phyloP scores from a whole-genome alignment of 2,113 vertebrate species.

The Pseudopipra pipra region DNA sequence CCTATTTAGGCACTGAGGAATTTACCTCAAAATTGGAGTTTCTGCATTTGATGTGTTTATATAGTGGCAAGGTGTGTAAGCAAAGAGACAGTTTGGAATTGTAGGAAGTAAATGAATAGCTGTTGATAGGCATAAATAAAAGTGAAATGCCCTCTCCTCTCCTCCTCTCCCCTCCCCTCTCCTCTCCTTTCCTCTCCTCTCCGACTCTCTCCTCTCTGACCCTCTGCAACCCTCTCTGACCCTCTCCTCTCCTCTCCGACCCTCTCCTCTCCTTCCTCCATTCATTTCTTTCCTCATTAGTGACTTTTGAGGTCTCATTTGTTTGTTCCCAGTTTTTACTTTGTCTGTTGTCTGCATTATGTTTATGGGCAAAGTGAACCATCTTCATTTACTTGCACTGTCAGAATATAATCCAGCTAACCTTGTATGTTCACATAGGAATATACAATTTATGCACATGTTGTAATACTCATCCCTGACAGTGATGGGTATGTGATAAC shows the following conservation, averaged over 20 bases:
- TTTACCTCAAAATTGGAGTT: background rate
- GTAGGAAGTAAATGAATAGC: background rate
- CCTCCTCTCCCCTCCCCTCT: background rate
- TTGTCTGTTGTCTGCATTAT: background rate
- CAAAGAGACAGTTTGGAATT: background rate
- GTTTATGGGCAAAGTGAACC: background rate
- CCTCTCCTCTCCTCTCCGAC: background rate
- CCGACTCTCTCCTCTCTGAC: too few species aligned
- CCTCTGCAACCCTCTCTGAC: too few species aligned
- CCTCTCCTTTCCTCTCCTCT: background rate
- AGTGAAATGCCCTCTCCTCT: background rate
- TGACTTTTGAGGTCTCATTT: background rate
- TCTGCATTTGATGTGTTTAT: background rate
- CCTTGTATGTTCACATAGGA: background rate
- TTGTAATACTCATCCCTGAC: background rate
- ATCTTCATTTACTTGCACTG: background rate
- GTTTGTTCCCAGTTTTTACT: background rate
- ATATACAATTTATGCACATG: background rate
- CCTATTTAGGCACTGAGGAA: background rate
- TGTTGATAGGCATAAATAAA: background rate
- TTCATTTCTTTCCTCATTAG: background rate
- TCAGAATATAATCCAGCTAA: background rate
- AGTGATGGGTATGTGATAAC: background rate
- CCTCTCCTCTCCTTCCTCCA: background rate
- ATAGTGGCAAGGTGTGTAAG: background rate